Percentiles rank a stretch among this genome's conserved stretches.
Evolutionary conservation across 2,113 vertebrate species (phyloP).

Genomic region (Gnathonemus longibarbis): DNA sequence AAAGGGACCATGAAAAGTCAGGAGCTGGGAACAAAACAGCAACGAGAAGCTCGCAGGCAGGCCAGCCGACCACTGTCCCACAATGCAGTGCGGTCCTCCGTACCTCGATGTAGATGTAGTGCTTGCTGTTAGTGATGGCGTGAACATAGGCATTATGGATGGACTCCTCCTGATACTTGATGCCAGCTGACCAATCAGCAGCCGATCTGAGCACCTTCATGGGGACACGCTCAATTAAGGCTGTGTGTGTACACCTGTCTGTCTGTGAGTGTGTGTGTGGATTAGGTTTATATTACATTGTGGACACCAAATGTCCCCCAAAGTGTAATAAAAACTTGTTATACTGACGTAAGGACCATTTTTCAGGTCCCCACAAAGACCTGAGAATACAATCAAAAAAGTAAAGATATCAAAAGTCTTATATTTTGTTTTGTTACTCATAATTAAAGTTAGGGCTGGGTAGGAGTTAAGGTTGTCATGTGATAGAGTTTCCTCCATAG

Average conservation of each 20-base stretch:
- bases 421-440: too few relatives aligned
- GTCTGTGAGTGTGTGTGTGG: background rate
- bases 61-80: background rate
- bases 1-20: slow-evolving; percentile 10
- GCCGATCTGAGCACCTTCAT: slow-evolving; percentile 82
- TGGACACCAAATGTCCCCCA: background rate
- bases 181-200: slow-evolving; percentile 90
- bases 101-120: slow-evolving; percentile 94
- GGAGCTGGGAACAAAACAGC: background rate
- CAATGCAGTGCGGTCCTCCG: slow-evolving; percentile 19
- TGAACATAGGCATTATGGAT: slow-evolving; percentile 81
- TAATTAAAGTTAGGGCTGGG: too few relatives aligned
- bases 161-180: slow-evolving; percentile 91
- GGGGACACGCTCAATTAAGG: background rate
- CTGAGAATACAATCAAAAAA: too few relatives aligned
- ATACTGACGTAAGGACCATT: too few relatives aligned
- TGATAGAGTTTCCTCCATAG: too few relatives aligned
- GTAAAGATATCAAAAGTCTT: too few relatives aligned
- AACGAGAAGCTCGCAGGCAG: background rate
- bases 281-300: too few relatives aligned
- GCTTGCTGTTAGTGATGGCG: slow-evolving; percentile 76
- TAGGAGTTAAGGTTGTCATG: too few relatives aligned
- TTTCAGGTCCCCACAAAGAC: too few relatives aligned
- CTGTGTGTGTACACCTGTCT: background rate
- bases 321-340: too few relatives aligned